phyloP scores from a whole-genome alignment of 2,888 invertebrate species.

The Cantharis nigra region DNA sequence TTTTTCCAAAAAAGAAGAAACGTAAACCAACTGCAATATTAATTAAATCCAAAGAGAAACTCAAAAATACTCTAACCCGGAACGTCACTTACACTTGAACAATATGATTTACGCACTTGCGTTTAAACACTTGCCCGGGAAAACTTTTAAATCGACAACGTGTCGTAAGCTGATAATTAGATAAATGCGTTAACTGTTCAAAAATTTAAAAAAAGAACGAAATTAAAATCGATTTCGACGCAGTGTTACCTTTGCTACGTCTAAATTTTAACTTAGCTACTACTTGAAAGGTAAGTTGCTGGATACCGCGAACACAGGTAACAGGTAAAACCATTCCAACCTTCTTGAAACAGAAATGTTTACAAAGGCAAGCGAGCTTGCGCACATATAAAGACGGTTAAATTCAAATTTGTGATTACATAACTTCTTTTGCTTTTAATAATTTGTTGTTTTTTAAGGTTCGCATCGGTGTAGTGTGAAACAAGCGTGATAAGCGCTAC shows the following conservation, averaged over 20 bases:
- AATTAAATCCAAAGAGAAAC: not conserved
- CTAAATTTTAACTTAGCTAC: conserved; percentile 20
- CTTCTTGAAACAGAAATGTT: conserved; percentile 21
- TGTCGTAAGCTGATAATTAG: not conserved
- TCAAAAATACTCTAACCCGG: not conserved
- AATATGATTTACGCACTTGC: not conserved
- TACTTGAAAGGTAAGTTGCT: conserved; percentile 27
- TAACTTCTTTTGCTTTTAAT: conserved; percentile 1
- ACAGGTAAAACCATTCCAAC: conserved; percentile 29
- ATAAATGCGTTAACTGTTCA: not conserved
- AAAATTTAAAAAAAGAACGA: not conserved
- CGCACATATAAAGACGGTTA: conserved; percentile 20
- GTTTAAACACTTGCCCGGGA: not conserved
- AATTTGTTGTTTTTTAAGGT: not conserved
- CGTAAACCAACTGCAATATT: not conserved
- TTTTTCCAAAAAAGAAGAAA: not conserved
- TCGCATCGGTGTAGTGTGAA: not conserved
- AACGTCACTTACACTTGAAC: conserved; percentile 6
- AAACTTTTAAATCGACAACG: conserved; percentile 2
- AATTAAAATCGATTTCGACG: conserved; percentile 9
- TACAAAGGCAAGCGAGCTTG: conserved; percentile 20
- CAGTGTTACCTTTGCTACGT: conserved; percentile 25
- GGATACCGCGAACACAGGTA: conserved; percentile 25
- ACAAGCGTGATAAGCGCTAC: not conserved
- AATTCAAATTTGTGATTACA: conserved; percentile 14